These are phyloP conservation scores for Serilophus lunatus DNA, from an alignment of 2,113 vertebrate species.

Conservation along the genomic window DNA sequence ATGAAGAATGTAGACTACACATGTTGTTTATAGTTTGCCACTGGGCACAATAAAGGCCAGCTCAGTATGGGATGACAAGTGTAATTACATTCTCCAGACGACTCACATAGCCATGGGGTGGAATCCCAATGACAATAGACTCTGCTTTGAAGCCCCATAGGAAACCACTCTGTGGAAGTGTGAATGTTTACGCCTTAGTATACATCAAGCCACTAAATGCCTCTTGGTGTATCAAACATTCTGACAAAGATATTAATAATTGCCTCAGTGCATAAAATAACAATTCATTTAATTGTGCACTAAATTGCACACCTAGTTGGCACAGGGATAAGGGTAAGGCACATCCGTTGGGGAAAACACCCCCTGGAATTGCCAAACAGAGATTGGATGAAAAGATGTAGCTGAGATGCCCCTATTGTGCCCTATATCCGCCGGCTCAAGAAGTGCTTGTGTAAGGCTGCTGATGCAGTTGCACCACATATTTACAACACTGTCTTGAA, in stretches of 20 bases:
- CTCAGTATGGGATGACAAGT: not conserved
- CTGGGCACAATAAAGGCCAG: not conserved
- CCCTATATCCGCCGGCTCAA: not conserved
- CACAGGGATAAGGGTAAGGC: not conserved
- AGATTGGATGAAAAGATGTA: not conserved
- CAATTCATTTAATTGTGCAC: not conserved
- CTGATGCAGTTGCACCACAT: not conserved
- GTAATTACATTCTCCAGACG: not conserved
- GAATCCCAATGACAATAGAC: not conserved
- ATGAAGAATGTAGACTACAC: not conserved
- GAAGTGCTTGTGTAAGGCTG: not conserved
- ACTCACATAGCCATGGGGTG: not conserved
- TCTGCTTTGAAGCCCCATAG: no score
- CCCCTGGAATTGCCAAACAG: not conserved
- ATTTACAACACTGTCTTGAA: not conserved
- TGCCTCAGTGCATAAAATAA: not conserved
- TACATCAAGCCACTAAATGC: not conserved
- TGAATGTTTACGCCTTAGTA: not conserved
- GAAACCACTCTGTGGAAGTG: not conserved
- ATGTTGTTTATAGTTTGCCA: not conserved
- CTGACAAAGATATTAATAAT: not conserved
- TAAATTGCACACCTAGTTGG: no score
- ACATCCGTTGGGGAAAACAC: rapidly evolving
- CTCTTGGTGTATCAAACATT: not conserved
- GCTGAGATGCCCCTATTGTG: no score